Conservation (phyloP, 1,140 invertebrate genomes). For the Drosophila auraria region DNA sequence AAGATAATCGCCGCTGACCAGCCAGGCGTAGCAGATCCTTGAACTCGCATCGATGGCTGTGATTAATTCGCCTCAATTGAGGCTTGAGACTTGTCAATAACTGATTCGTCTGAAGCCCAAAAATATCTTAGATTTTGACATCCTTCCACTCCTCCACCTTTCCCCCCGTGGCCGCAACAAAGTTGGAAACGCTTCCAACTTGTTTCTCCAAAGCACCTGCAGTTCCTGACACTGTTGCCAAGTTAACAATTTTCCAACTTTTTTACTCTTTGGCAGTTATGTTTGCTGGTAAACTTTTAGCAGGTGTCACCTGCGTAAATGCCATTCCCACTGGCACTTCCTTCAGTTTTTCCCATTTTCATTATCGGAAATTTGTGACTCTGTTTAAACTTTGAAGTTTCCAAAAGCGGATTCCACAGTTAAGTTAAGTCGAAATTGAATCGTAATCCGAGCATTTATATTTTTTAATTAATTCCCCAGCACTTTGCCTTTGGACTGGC, state of each 20-base stretch:
- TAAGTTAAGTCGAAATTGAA: neutral
- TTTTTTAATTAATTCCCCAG: conserved; percentile 23
- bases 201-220: conserved; percentile 13
- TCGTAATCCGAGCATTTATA: neutral
- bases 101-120: neutral
- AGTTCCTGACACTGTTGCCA: conserved; percentile 34
- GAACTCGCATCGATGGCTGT: neutral
- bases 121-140: neutral
- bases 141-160: neutral
- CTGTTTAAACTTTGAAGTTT: conserved; percentile 11
- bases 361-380: neutral
- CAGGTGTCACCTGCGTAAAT: conserved; percentile 27
- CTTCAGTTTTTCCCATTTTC: conserved; percentile 10
- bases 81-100: conserved; percentile 9
- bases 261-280: conserved; percentile 18
- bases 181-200: conserved; percentile 12
- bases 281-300: conserved; percentile 23
- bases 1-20: neutral
- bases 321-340: conserved; percentile 2
- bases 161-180: neutral
- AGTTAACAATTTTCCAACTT: conserved; percentile 24
- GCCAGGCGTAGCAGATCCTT: conserved; percentile 8
- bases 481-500: neutral
- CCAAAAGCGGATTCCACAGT: neutral
- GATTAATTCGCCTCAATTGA: conserved; percentile 35